phyloP scores from a whole-genome alignment of 2,113 vertebrate species.

The Puma concolor region DNA sequence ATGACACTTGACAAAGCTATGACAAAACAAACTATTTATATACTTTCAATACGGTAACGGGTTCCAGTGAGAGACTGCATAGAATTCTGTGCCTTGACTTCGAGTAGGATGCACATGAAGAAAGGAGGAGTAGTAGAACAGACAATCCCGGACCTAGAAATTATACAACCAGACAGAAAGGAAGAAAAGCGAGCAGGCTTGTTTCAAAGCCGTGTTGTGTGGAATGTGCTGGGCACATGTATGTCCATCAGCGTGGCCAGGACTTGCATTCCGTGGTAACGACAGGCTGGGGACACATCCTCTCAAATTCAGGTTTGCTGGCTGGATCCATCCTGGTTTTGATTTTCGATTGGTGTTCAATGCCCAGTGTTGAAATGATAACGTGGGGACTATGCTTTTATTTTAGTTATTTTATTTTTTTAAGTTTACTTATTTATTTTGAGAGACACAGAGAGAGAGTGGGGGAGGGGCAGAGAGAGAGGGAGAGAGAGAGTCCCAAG shows the following conservation, averaged over 20 bases:
- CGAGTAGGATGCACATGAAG: not conserved
- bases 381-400: not conserved
- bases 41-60: not conserved
- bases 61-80: not conserved
- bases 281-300: slow-evolving; percentile 81
- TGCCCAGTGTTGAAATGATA: slow-evolving; percentile 83
- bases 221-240: slow-evolving; percentile 78
- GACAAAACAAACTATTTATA: not conserved
- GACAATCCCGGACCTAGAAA: not conserved
- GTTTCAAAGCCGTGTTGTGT: slow-evolving; percentile 68
- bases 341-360: slow-evolving; percentile 81
- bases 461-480: too few relatives aligned
- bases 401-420: not conserved
- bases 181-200: slow-evolving; percentile 51
- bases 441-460: too few relatives aligned
- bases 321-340: slow-evolving; percentile 72
- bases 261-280: slow-evolving; percentile 83
- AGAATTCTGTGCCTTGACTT: not conserved
- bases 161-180: slow-evolving; percentile 5
- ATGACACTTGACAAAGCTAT: not conserved
- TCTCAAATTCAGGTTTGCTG: slow-evolving; percentile 82
- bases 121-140: not conserved
- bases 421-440: too few relatives aligned
- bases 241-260: slow-evolving; percentile 75
- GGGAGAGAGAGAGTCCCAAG: too few relatives aligned